Conservation (phyloP, 2,888 invertebrate species). For the Geotrupes spiniger region DNA sequence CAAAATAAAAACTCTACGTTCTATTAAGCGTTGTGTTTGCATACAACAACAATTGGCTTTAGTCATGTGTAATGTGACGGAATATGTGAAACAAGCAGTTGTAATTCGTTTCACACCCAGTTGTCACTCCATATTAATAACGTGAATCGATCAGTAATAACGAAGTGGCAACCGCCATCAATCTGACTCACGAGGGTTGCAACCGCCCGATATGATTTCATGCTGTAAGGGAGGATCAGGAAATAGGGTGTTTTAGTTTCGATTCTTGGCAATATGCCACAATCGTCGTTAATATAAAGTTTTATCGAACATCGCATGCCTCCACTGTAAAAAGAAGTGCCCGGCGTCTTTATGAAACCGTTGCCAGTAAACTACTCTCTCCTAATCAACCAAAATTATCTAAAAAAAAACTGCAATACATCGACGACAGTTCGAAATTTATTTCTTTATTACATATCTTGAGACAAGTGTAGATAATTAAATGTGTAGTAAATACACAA, state of each 20-base stretch:
- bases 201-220: slow-evolving; percentile 18
- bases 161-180: slow-evolving; percentile 40
- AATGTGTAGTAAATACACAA: too few species aligned
- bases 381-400: too few species aligned
- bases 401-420: too few species aligned
- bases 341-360: too few species aligned
- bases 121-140: slow-evolving; percentile 42
- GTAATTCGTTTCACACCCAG: slow-evolving; percentile 34
- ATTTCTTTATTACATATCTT: too few species aligned
- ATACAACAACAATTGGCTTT: slow-evolving; percentile 18
- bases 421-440: too few species aligned
- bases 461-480: too few species aligned
- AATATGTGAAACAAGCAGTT: slow-evolving; percentile 26
- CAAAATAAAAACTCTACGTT: too few species aligned
- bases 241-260: slow-evolving; percentile 16
- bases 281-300: background rate
- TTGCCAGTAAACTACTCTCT: too few species aligned
- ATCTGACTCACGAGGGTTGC: slow-evolving; percentile 31
- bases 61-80: slow-evolving; percentile 15
- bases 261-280: slow-evolving; percentile 20
- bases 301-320: background rate
- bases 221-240: slow-evolving; percentile 17
- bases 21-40: too few species aligned
- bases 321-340: too few species aligned
- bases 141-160: slow-evolving; percentile 43